These are phyloP conservation scores for Echeneis naucrates DNA, from an alignment of 2,797 vertebrate species.

Conservation along the genomic window DNA sequence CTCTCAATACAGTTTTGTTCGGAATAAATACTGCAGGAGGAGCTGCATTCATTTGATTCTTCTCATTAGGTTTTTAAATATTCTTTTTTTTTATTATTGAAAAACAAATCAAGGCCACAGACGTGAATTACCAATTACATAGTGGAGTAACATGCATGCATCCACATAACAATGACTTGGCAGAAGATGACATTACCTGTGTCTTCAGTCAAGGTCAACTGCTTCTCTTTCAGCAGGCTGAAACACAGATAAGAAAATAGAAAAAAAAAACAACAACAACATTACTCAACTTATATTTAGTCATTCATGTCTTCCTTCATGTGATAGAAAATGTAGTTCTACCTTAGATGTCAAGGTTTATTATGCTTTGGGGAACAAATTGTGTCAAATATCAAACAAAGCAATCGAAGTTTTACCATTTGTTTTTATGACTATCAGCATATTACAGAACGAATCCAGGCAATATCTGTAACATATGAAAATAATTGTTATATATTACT, in stretches of 20 bases:
- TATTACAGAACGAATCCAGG: background rate
- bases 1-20: background rate
- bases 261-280: too few species aligned
- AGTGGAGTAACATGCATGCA: background rate
- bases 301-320: background rate
- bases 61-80: background rate
- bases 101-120: background rate
- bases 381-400: background rate
- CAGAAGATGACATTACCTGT: constrained; percentile 50
- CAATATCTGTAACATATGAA: background rate
- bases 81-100: background rate
- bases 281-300: background rate
- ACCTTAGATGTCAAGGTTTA: background rate
- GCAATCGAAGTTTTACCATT: background rate
- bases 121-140: background rate
- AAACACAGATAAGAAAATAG: background rate
- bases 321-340: too few species aligned
- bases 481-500: background rate
- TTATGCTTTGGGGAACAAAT: background rate
- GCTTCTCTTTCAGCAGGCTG: constrained; percentile 5
- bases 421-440: background rate
- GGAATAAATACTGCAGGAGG: background rate
- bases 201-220: constrained; percentile 58
- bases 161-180: constrained; percentile 41
- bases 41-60: constrained; percentile 1